phyloP scores from a whole-genome alignment of 2,797 vertebrate genomes.

The Hippocampus kuda region DNA sequence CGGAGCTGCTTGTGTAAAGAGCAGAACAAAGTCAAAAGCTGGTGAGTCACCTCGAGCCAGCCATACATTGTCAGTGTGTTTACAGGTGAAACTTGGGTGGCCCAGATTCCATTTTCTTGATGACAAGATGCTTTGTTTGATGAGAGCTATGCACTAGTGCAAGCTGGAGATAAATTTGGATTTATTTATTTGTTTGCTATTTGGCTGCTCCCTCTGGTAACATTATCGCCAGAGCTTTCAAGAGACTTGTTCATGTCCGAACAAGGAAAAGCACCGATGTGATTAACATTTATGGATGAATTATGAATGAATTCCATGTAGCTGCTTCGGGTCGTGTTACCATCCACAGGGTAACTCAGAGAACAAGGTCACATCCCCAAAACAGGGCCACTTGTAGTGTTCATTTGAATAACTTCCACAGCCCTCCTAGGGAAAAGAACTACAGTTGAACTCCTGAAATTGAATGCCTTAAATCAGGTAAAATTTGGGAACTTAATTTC shows the following conservation, averaged over 20 bases:
- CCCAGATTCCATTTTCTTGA: conserved; percentile 20
- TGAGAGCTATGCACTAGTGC: background rate
- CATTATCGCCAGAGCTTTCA: background rate
- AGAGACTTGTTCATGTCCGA: background rate
- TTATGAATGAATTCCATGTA: conserved; percentile 1
- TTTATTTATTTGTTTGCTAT: background rate
- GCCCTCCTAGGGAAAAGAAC: too few species aligned
- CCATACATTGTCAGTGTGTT: conserved; percentile 28
- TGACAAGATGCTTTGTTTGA: background rate
- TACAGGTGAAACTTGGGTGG: conserved; percentile 42
- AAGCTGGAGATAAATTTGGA: background rate
- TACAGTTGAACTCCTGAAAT: too few species aligned
- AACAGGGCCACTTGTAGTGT: background rate
- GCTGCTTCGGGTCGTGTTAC: background rate
- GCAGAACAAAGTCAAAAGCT: conserved; percentile 12
- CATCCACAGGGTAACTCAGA: background rate
- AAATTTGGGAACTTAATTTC: too few species aligned
- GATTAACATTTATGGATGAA: background rate
- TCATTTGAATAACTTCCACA: too few species aligned
- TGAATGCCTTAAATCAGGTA: too few species aligned
- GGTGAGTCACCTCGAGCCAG: conserved; percentile 39
- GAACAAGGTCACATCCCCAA: too few species aligned
- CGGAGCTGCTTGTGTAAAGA: conserved; percentile 11
- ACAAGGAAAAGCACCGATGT: background rate
- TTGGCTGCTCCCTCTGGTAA: background rate